Base-by-base conservation (phyloP, 2,888 invertebrate species). In the Trypoxylon attenuatum region DNA sequence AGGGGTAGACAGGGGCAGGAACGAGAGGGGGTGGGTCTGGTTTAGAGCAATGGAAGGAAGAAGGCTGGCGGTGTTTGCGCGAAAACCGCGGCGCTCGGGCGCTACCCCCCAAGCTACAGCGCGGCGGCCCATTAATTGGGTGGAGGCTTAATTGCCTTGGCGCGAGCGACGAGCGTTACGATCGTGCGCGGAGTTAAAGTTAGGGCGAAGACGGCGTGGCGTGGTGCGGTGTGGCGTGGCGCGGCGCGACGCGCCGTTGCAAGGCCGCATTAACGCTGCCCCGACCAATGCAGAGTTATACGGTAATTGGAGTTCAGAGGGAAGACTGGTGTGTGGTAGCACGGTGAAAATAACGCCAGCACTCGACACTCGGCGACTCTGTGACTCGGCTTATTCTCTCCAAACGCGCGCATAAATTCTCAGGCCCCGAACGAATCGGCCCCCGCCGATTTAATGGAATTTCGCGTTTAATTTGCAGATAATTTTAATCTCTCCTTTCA, bases 81-180 rank as follows among this genome's bases (percentile, higher is more conserved):
- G 56, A 58, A 39, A 29, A 57, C 42, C 66, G 64, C 49, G 50
- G 50, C 46, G 52, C 45, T 38, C 52, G 33, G 22, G 23, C 25
- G 41, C 15, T 52, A 39, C 22, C 41, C 58, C 21, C 42, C 51
- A 33, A 42, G 15, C 55, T 45, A 38, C 51, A 66, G 64, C 66
- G 66, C 57, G 58, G 55, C 68, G 64, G 55, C 78, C 78, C 72
- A 82, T 83, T 84, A 84, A 84, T 83, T 82, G 81, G 82, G 71
- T 81, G 81, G 80, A 81, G 80, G 80, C 81, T 82, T 84, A 84
- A 83, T 84, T 83, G 82, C 83, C 79, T 76, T 76, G 79, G 78
- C 74, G 80, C 82, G 80, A 82, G 82, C 82, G 83, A 83, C 81
- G 82, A 82, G 82, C 82, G 80, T 79, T 82, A 79, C 79, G 82